A percentile compares a stretch with the other conserved stretches of the same genome.
Conservation (phyloP, 1,140 invertebrate genomes). For the Argopecten irradians region DNA sequence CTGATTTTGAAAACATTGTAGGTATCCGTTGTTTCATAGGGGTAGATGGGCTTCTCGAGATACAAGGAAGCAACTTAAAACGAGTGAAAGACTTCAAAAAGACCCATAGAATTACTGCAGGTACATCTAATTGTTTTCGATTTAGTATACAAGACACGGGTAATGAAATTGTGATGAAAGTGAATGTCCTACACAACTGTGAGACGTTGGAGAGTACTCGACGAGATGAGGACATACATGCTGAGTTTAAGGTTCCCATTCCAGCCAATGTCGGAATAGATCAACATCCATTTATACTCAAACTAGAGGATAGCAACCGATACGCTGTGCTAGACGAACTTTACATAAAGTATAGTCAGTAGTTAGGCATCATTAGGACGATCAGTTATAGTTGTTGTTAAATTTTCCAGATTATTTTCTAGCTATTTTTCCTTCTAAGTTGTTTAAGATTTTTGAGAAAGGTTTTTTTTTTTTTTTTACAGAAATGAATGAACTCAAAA, state of each 20-base stretch:
- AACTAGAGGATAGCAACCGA: constrained; percentile 68
- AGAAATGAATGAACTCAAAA: too few species aligned
- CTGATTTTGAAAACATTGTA: constrained; percentile 67
- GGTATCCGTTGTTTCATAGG: constrained; percentile 71
- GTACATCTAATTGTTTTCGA: constrained; percentile 65
- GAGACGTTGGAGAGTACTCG: constrained; percentile 66
- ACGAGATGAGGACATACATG: constrained; percentile 50
- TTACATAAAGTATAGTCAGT: constrained; percentile 58
- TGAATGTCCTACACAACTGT: constrained; percentile 67
- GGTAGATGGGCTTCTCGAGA: constrained; percentile 64
- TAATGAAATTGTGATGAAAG: constrained; percentile 58
- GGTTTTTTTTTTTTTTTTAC: too few species aligned
- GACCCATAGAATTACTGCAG: constrained; percentile 63
- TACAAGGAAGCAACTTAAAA: constrained; percentile 59
- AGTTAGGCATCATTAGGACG: neutral
- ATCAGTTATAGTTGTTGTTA: too few species aligned
- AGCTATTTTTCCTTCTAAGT: too few species aligned
- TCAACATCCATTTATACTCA: constrained; percentile 69
- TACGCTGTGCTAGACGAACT: constrained; percentile 71
- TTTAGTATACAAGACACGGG: constrained; percentile 65
- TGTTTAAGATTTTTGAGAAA: too few species aligned
- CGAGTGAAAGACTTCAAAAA: constrained; percentile 51
- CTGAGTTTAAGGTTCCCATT: constrained; percentile 58
- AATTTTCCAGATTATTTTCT: too few species aligned
- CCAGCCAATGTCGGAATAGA: constrained; percentile 56